Evolutionary conservation across 2,113 vertebrate genomes (phyloP), one percentile per base, ranked within the genome.

Genomic region (Numida meleagris): DNA sequence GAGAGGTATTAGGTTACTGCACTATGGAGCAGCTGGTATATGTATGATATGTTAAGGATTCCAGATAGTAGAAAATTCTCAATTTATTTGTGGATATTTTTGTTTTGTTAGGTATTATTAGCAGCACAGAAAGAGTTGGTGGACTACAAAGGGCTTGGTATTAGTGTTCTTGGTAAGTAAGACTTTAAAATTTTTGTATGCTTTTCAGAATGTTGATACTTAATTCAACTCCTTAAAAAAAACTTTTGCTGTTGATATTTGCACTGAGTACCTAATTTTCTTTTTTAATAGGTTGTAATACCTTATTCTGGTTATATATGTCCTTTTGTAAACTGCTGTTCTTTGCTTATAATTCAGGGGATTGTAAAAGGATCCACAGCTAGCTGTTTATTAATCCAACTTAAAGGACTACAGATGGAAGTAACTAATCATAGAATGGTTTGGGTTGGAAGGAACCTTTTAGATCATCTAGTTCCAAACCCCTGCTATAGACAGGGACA

Each of bases 131-230:
- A 98, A 87, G 99, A 99, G 88, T 71, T 99, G 62, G 45, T 99
- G 87, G 97, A 98, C 97, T 99, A 99, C 97, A 98, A 89, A 86
- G 98, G 98, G 82, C 90, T 97, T 33, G 99, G 99, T 20, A 98
- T 99, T 79, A 99, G 99, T 93, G 98, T 99, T 90, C 98, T 99
- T n/a, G 99, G 99, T 99, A 97, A 98, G 99, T 99, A 97, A 98
- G 98, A 83, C 40, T 88, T 61, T 12, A 38, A 79, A 74, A 93
- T 50, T 66, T 55, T 16, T 72, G 4, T 18, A 1, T 68, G 29
- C 81, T 42, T 77, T 83, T 68, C 14, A 25, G 14, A 2, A 24
- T 51, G 43, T 57, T 1, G 1, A 40, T 62, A 14, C 79, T 59
- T 53, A 93, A 70, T 16, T 33, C 57, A 63, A 33, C 81, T 76